Evolutionary conservation across 1,140 invertebrate genomes (phyloP), one percentile per base, ranked within the genome.

Genomic region (Anoplophora glabripennis): DNA sequence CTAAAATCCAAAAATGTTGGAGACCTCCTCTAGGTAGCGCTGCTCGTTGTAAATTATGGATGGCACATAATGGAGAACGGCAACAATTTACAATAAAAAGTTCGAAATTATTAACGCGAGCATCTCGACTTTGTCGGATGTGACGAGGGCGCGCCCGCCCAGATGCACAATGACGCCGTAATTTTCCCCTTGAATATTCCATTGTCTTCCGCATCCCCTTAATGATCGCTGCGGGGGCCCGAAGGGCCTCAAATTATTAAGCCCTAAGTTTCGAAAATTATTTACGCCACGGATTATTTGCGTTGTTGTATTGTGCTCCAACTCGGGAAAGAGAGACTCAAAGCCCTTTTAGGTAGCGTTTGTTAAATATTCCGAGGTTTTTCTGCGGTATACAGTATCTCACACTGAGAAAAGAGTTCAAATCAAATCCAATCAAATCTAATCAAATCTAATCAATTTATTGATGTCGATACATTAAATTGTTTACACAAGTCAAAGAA

Each of bases 201-300:
- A 68, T 68, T 70, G 68, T 70, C 66, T 70, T 42, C 33, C 8
- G 65, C 68, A 70, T 70, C 68, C 66, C 49, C 62, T 68, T 68
- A 70, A 70, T 68, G 66, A 70, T 61, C 34, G 59, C 64, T 36
- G 49, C 37, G 56, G 58, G 52, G 54, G 45, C 18, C 41, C 53
- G 54, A 49, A 66, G 64, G 41, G 57, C 12, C 57, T 52, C 41
- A 59, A 66, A 66, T 66, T 66, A 62, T 60, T 54, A 66, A 41
- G 54, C 54, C 59, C 57, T 48, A 58, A 62, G 56, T 63, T 66
- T 59, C 46, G 42, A 60, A 66, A 66, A 66, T 62, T 66, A 66
- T 66, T 66, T 66, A 66, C 64, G 64, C 64, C 64, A 62, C 41
- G 53, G 53, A 61, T 56, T 61, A 53, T 58, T 54, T 54, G 44